Conservation (phyloP, 2,113 vertebrate genomes). For the Leucoraja erinaceus region DNA sequence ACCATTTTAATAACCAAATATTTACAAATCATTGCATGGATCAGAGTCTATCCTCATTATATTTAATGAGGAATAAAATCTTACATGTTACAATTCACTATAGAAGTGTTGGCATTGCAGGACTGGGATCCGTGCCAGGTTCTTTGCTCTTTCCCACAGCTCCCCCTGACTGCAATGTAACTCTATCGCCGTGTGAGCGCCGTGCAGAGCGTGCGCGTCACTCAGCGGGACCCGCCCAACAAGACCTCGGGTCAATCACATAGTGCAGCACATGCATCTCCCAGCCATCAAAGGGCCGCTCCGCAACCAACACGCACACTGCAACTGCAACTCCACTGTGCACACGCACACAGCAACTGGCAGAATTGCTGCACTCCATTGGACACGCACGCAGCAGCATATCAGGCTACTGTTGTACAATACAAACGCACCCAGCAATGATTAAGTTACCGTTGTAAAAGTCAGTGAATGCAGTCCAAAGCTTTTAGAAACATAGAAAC, state of each 20-base stretch:
- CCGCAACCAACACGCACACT: slow-evolving; percentile 11
- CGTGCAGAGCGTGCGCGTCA: slow-evolving; percentile 43
- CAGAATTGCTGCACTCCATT: slow-evolving; percentile 1
- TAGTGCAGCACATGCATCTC: neutral
- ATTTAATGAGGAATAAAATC: neutral
- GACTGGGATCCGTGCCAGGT: slow-evolving; percentile 48
- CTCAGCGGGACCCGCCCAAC: slow-evolving; percentile 36
- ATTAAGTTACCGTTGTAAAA: slow-evolving; percentile 3
- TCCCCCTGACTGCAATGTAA: slow-evolving; percentile 54
- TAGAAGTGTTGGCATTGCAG: neutral
- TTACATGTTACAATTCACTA: neutral
- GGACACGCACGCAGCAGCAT: slow-evolving; percentile 1
- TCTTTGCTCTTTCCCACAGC: slow-evolving; percentile 56
- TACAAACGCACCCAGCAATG: neutral
- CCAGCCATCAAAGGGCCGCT: slow-evolving; percentile 18
- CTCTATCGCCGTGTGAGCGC: slow-evolving; percentile 58
- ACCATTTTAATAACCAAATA: neutral
- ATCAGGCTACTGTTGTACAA: slow-evolving; percentile 15
- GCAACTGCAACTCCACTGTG: slow-evolving; percentile 5
- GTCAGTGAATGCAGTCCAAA: neutral
- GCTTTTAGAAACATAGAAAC: no score
- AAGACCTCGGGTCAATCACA: slow-evolving; percentile 23
- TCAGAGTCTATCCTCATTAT: neutral
- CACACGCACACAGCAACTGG: neutral
- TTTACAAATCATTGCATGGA: neutral